phyloP scores from a whole-genome alignment of 2,113 vertebrate genomes.

The Menidia beryllina region DNA sequence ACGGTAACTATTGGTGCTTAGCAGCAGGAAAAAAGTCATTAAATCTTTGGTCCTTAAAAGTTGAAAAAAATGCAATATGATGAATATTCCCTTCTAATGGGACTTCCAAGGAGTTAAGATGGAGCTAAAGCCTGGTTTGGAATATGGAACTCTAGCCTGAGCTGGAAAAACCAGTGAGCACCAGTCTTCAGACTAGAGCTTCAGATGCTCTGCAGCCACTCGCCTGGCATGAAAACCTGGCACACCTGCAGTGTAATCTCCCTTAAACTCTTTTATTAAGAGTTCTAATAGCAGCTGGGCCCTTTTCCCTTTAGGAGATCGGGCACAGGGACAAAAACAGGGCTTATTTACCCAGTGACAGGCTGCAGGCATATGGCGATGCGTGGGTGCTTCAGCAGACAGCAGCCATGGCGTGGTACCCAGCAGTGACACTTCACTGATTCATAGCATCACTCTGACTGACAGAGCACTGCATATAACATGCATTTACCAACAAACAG shows the following conservation, averaged over 20 bases:
- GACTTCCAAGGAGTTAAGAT: constrained; percentile 1
- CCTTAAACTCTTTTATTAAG: constrained; percentile 79
- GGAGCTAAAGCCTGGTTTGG: constrained; percentile 26
- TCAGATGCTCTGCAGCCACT: constrained; percentile 59
- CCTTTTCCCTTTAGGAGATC: constrained; percentile 64
- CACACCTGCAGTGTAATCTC: constrained; percentile 73
- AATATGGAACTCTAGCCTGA: constrained; percentile 31
- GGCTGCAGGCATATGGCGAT: constrained; percentile 44
- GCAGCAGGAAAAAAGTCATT: constrained; percentile 35
- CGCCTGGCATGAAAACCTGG: constrained; percentile 61
- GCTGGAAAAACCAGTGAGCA: constrained; percentile 19
- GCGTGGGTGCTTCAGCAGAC: constrained; percentile 40
- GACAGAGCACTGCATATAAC: constrained; percentile 30
- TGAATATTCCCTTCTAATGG: constrained; percentile 43
- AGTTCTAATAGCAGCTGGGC: constrained; percentile 71
- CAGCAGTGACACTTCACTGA: constrained; percentile 38
- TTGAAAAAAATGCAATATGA: constrained; percentile 39
- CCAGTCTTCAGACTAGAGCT: constrained; percentile 43
- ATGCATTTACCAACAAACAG: constrained; percentile 33
- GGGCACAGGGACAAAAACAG: constrained; percentile 63
- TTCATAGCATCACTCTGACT: constrained; percentile 32
- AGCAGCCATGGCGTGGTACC: constrained; percentile 17
- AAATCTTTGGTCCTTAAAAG: constrained; percentile 35
- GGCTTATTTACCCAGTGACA: constrained; percentile 62
- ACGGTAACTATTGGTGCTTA: constrained; percentile 51